phyloP scores from a whole-genome alignment of 1,140 invertebrate species.

The Zaprionus gabonicus region DNA sequence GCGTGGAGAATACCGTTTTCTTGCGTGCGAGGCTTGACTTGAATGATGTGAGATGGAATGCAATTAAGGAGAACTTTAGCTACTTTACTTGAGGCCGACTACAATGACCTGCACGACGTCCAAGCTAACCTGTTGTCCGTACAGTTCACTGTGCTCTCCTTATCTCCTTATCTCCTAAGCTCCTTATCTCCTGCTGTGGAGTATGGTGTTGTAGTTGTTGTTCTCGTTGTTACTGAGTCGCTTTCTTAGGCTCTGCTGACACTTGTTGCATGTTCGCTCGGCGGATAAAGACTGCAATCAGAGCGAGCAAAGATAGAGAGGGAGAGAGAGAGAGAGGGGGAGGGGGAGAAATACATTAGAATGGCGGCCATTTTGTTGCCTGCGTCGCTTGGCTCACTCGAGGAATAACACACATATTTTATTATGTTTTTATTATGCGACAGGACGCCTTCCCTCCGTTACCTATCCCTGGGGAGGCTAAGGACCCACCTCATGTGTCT shows the following conservation, averaged over 20 bases:
- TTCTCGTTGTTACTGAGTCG: background rate
- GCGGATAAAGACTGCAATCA: no score
- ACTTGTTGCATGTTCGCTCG: slow-evolving; percentile 28
- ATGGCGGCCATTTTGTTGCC: slow-evolving; percentile 13
- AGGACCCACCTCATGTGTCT: slow-evolving; percentile 18
- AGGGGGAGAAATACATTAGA: background rate
- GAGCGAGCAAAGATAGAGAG: slow-evolving; percentile 11
- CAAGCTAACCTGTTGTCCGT: background rate
- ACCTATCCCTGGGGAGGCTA: background rate
- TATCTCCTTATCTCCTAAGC: background rate
- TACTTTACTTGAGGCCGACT: background rate
- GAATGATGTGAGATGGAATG: slow-evolving; percentile 3
- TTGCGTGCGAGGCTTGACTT: background rate
- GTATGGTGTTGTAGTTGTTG: background rate
- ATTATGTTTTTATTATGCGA: slow-evolving; percentile 41
- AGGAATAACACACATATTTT: slow-evolving; percentile 6
- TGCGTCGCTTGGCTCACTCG: background rate
- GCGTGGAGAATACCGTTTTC: no score
- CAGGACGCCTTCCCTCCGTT: background rate
- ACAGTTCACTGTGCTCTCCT: background rate
- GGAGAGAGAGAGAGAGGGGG: slow-evolving; percentile 1
- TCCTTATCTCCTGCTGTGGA: background rate
- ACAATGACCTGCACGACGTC: background rate
- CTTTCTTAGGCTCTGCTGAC: background rate
- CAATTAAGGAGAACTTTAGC: background rate